A percentile compares a stretch with the other conserved stretches of the same genome.
phyloP scores from a whole-genome alignment of 2,888 invertebrate genomes.

The Deroplatys truncata region DNA sequence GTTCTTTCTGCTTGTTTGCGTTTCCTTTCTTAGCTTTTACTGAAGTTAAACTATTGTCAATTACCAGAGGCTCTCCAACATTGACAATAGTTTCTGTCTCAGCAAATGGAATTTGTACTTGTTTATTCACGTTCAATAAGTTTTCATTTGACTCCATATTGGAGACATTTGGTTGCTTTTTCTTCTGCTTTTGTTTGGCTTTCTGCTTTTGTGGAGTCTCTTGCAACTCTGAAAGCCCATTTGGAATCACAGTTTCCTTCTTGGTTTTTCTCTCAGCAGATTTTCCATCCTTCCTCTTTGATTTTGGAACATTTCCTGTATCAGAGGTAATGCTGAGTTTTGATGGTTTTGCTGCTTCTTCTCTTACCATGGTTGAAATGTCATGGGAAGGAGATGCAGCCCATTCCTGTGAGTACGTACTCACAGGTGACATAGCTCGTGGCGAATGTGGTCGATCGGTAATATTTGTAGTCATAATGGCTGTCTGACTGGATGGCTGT shows the following conservation, averaged over 20 bases:
- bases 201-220: background rate
- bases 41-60: slow-evolving; percentile 2
- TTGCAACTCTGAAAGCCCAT: background rate
- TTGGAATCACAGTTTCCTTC: background rate
- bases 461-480: background rate
- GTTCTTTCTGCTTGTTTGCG: background rate
- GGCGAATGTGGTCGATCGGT: slow-evolving; percentile 18
- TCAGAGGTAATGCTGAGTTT: background rate
- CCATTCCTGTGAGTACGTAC: slow-evolving; percentile 8
- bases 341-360: slow-evolving; percentile 1
- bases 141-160: background rate
- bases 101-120: background rate
- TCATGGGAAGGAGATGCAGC: slow-evolving; percentile 23
- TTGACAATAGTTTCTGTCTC: slow-evolving; percentile 1
- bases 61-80: slow-evolving; percentile 11
- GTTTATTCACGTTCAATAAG: background rate
- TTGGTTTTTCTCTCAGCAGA: slow-evolving; percentile 4
- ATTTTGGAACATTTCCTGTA: background rate
- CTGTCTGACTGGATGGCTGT: slow-evolving; percentile 52
- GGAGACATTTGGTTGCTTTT: background rate
- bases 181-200: slow-evolving; percentile 9
- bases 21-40: slow-evolving; percentile 5
- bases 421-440: slow-evolving; percentile 10
- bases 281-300: slow-evolving; percentile 1
- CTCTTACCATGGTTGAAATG: slow-evolving; percentile 12